Evolutionary conservation across 2,113 vertebrate genomes (phyloP).

Genomic region (Siniperca chuatsi): DNA sequence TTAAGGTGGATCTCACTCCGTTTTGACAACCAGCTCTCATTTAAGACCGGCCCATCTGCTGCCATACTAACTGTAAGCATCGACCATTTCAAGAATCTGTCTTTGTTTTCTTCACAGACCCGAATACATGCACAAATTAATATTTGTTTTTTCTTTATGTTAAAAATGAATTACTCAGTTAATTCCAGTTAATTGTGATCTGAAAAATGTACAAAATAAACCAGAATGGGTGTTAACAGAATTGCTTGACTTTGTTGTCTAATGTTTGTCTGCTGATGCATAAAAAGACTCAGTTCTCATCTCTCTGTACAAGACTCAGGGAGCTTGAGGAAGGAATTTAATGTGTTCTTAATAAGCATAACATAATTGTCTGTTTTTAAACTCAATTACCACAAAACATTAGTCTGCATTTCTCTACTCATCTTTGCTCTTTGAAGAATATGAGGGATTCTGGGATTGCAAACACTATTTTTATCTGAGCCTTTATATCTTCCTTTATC

Average conservation of each 20-base stretch:
- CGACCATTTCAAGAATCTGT: constrained; percentile 30
- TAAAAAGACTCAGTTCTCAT: constrained; percentile 55
- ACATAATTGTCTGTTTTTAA: constrained; percentile 63
- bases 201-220: constrained; percentile 45
- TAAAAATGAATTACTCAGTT: constrained; percentile 20
- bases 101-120: constrained; percentile 14
- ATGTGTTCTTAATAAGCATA: constrained; percentile 62
- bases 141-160: neutral
- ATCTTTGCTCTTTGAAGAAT: constrained; percentile 26
- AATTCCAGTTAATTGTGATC: constrained; percentile 38
- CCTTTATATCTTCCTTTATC: neutral
- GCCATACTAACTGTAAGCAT: constrained; percentile 40
- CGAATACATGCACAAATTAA: neutral
- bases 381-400: constrained; percentile 56
- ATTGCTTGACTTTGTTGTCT: constrained; percentile 46
- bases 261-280: constrained; percentile 56
- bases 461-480: constrained; percentile 16
- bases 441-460: constrained; percentile 6
- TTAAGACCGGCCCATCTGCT: constrained; percentile 67
- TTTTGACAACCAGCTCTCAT: constrained; percentile 60
- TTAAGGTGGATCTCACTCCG: constrained; percentile 42
- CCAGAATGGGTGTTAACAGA: constrained; percentile 32
- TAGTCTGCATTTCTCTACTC: constrained; percentile 34
- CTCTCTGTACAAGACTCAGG: constrained; percentile 19
- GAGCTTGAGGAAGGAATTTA: constrained; percentile 56